phyloP scores from a whole-genome alignment of 2,888 invertebrate genomes.

The Exocentrus adspersus region DNA sequence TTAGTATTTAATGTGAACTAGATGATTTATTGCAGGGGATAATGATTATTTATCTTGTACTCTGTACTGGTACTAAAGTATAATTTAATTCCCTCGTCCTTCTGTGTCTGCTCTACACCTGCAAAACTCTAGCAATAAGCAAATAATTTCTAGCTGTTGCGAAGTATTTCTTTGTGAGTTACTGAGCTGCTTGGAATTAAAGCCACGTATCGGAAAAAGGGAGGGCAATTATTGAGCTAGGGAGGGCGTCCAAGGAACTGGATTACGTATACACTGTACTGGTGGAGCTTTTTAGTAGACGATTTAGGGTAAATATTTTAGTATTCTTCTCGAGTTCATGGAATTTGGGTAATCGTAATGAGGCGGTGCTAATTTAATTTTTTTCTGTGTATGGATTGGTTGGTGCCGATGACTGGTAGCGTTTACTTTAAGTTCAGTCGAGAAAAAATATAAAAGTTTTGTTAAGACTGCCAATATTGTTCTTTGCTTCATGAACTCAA shows the following conservation, averaged over 20 bases:
- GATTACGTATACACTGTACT: constrained; percentile 23
- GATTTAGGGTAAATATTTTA: constrained; percentile 19
- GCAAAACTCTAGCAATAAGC: too few relatives aligned
- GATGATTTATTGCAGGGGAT: too few relatives aligned
- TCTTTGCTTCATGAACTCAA: too few relatives aligned
- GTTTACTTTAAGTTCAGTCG: too few relatives aligned
- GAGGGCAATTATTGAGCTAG: constrained; percentile 23
- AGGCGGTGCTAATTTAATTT: background rate
- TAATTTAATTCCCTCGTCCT: too few relatives aligned
- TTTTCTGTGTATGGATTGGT: too few relatives aligned
- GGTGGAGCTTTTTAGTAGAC: constrained; percentile 17
- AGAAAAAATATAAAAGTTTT: too few relatives aligned
- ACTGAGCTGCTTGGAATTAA: constrained; percentile 16
- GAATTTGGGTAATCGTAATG: constrained; percentile 12
- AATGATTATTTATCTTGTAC: too few relatives aligned
- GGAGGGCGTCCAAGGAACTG: constrained; percentile 27
- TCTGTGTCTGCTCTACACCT: too few relatives aligned
- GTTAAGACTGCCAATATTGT: too few relatives aligned
- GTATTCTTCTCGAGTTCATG: constrained; percentile 6
- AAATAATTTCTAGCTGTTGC: constrained; percentile 7
- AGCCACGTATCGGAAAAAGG: constrained; percentile 21
- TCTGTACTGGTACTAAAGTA: too few relatives aligned
- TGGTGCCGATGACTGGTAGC: too few relatives aligned
- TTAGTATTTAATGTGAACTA: background rate
- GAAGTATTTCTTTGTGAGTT: constrained; percentile 4